These are phyloP conservation scores for Ahaetulla prasina DNA, from an alignment of 2,113 vertebrate species.

Conservation along the genomic window DNA sequence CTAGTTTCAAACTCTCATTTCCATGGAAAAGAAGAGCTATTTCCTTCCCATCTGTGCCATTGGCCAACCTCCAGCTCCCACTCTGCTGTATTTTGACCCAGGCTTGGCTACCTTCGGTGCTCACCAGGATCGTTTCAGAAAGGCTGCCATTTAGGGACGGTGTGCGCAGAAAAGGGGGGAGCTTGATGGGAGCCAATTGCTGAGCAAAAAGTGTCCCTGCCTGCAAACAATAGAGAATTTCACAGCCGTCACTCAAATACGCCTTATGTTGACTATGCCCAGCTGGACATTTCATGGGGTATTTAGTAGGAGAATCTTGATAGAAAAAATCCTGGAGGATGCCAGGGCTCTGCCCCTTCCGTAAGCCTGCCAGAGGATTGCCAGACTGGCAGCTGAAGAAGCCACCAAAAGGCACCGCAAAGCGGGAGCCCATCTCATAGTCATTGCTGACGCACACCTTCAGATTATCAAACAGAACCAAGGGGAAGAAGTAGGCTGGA, in stretches of 20 bases:
- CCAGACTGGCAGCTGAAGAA: slow-evolving; percentile 71
- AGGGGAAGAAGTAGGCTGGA: slow-evolving; percentile 55
- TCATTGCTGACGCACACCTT: slow-evolving; percentile 69
- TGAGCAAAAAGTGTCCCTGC: slow-evolving; percentile 64
- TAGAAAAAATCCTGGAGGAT: slow-evolving; percentile 6
- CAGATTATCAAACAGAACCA: slow-evolving; percentile 57
- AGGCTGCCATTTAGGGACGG: slow-evolving; percentile 30
- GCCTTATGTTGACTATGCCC: slow-evolving; percentile 71
- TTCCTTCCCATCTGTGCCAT: slow-evolving; percentile 34
- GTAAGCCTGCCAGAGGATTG: slow-evolving; percentile 54
- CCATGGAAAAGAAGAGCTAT: background rate
- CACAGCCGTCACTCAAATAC: slow-evolving; percentile 68
- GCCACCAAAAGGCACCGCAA: slow-evolving; percentile 67
- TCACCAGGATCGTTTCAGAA: slow-evolving; percentile 62
- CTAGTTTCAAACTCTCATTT: background rate
- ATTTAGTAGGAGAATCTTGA: background rate
- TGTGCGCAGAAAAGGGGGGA: slow-evolving; percentile 64
- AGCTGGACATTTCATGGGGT: slow-evolving; percentile 55
- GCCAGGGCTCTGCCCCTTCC: slow-evolving; percentile 12
- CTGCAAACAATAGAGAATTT: slow-evolving; percentile 70
- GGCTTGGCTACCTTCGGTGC: slow-evolving; percentile 59
- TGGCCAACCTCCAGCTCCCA: slow-evolving; percentile 64
- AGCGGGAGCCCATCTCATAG: slow-evolving; percentile 58
- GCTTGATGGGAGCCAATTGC: slow-evolving; percentile 48
- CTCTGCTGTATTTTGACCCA: slow-evolving; percentile 64